Percentiles rank a stretch among this genome's conserved stretches.
These are phyloP conservation scores for Spatula versicolor DNA, from an alignment of 2,797 vertebrate genomes.

Conservation along the genomic window DNA sequence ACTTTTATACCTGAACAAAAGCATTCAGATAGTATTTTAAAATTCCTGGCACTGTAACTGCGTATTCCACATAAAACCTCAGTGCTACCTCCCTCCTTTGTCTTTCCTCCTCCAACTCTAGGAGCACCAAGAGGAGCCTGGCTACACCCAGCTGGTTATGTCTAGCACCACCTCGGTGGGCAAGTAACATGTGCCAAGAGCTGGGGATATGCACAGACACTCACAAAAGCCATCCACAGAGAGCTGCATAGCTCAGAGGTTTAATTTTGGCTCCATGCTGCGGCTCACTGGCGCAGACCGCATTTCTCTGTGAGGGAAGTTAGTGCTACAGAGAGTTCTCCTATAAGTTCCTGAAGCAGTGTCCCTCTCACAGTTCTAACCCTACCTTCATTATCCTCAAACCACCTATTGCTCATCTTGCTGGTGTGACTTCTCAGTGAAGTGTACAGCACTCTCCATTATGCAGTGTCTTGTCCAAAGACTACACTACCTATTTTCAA, in stretches of 20 bases:
- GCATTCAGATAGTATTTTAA: neutral
- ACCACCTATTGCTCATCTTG: neutral
- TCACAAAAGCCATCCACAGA: neutral
- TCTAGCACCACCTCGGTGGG: neutral
- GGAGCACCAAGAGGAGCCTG: neutral
- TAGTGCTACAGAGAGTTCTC: neutral
- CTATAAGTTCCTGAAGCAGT: neutral
- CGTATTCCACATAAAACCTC: neutral
- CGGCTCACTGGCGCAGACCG: neutral
- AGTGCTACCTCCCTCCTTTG: neutral
- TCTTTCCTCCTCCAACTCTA: neutral
- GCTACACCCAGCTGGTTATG: neutral
- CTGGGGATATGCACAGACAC: neutral
- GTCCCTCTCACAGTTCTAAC: neutral
- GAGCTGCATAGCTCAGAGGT: neutral
- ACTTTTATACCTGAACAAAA: neutral
- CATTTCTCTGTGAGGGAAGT: neutral
- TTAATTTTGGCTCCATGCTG: neutral
- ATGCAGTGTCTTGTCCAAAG: rapidly evolving
- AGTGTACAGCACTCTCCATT: neutral
- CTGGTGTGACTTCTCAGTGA: neutral
- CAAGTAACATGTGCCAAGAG: neutral
- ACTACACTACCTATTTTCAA: neutral
- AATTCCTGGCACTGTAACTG: neutral
- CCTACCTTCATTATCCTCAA: neutral